Percentiles rank a stretch among this genome's conserved stretches.
phyloP scores from a whole-genome alignment of 2,888 invertebrate genomes.

The Leptopilina myrica region DNA sequence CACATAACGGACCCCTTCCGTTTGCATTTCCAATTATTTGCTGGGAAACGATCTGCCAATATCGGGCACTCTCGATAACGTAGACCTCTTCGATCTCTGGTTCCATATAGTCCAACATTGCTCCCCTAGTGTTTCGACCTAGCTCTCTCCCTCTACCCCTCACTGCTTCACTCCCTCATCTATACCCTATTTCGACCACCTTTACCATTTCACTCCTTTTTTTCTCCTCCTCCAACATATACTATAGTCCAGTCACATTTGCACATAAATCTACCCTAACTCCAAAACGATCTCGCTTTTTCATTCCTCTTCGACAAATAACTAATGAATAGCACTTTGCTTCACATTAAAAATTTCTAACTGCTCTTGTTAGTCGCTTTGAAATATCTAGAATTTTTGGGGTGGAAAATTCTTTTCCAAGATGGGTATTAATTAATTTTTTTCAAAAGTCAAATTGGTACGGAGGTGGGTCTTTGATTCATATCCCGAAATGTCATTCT shows the following conservation, averaged over 20 bases:
- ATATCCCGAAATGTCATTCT: no score
- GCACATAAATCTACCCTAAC: slow-evolving; percentile 30
- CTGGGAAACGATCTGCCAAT: slow-evolving; percentile 75
- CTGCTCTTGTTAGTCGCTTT: neutral
- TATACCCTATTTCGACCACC: neutral
- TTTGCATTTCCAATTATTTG: slow-evolving; percentile 77
- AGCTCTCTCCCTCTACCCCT: neutral
- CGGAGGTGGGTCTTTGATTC: no score
- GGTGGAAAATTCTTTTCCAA: no score
- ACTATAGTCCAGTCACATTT: slow-evolving; percentile 22
- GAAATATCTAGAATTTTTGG: no score
- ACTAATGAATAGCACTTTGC: slow-evolving; percentile 14
- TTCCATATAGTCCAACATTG: neutral
- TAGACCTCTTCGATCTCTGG: slow-evolving; percentile 34
- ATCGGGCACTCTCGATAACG: slow-evolving; percentile 61
- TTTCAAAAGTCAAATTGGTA: no score
- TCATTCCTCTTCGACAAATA: slow-evolving; percentile 9
- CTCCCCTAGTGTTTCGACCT: slow-evolving; percentile 41
- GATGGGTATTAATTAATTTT: no score
- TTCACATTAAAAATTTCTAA: slow-evolving; percentile 6
- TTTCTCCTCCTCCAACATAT: slow-evolving; percentile 1
- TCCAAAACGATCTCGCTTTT: slow-evolving; percentile 23
- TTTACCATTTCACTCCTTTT: slow-evolving; percentile 11
- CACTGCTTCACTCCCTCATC: slow-evolving; percentile 25
- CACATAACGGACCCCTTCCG: slow-evolving; percentile 72